Percentiles rank a stretch among this genome's conserved stretches.
These are phyloP conservation scores for Diadophis punctatus DNA, from an alignment of 2,113 vertebrate species.

Conservation along the genomic window DNA sequence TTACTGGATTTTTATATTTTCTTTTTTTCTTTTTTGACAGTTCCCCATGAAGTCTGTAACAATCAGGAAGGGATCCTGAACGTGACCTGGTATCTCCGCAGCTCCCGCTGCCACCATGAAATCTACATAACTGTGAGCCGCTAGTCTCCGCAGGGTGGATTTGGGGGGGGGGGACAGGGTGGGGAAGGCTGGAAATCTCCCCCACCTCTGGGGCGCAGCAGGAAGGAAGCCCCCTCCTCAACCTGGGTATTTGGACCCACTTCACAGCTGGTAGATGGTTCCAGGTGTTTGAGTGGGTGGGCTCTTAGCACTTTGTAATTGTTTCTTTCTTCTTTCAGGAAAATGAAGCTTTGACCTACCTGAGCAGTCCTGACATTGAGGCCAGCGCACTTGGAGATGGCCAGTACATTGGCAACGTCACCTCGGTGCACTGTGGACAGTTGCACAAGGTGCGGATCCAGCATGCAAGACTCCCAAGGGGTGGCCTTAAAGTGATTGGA, in stretches of 20 bases:
- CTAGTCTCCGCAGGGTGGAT: background rate
- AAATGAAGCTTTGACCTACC: background rate
- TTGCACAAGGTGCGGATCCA: background rate
- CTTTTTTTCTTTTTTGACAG: background rate
- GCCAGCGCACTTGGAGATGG: conserved; percentile 49
- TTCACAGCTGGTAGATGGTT: background rate
- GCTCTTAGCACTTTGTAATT: background rate
- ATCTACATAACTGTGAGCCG: conserved; percentile 57
- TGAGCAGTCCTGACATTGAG: rapidly evolving
- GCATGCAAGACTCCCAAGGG: background rate
- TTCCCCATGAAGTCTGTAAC: rapidly evolving
- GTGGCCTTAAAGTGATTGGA: too few species aligned
- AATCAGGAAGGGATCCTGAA: conserved; percentile 14
- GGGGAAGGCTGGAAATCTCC: background rate
- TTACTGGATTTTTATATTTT: too few species aligned
- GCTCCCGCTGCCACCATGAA: conserved; percentile 69
- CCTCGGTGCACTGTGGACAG: rapidly evolving
- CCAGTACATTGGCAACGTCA: conserved; percentile 41
- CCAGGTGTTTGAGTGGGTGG: background rate
- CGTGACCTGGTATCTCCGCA: conserved; percentile 74
- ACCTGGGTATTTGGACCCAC: background rate
- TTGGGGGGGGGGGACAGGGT: rapidly evolving
- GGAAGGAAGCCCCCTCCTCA: background rate
- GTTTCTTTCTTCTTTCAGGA: background rate
- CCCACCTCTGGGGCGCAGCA: background rate